These are phyloP conservation scores for Ranitomeya variabilis DNA, from an alignment of 2,113 vertebrate species.

Conservation along the genomic window DNA sequence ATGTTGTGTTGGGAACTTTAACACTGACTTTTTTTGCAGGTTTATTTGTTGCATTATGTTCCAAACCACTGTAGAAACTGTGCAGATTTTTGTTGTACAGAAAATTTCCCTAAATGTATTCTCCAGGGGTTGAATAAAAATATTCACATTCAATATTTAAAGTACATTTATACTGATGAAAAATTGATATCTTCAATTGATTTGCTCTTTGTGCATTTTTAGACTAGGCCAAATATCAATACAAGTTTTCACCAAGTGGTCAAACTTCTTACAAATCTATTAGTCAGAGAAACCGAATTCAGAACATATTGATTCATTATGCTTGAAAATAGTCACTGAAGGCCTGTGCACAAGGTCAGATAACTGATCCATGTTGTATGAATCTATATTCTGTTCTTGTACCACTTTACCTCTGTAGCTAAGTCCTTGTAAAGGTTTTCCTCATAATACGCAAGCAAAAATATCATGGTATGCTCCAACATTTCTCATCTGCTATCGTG, in stretches of 20 bases:
- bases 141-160: constrained; percentile 25
- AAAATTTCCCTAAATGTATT: constrained; percentile 5
- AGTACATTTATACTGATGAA: constrained; percentile 36
- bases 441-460: no score
- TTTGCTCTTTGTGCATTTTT: constrained; percentile 30
- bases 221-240: background rate
- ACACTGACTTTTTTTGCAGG: background rate
- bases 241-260: constrained; percentile 11
- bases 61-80: background rate
- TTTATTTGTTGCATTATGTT: background rate
- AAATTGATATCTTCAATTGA: constrained; percentile 13
- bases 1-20: background rate
- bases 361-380: background rate
- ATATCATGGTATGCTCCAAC: background rate
- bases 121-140: background rate
- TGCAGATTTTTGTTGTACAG: background rate
- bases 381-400: background rate
- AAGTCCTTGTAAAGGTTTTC: no score
- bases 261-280: background rate
- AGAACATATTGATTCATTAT: background rate
- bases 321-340: background rate
- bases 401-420: background rate
- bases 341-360: background rate
- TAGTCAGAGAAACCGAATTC: background rate
- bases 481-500: background rate